phyloP scores from a whole-genome alignment of 2,797 vertebrate species.

The Scleropages formosus region DNA sequence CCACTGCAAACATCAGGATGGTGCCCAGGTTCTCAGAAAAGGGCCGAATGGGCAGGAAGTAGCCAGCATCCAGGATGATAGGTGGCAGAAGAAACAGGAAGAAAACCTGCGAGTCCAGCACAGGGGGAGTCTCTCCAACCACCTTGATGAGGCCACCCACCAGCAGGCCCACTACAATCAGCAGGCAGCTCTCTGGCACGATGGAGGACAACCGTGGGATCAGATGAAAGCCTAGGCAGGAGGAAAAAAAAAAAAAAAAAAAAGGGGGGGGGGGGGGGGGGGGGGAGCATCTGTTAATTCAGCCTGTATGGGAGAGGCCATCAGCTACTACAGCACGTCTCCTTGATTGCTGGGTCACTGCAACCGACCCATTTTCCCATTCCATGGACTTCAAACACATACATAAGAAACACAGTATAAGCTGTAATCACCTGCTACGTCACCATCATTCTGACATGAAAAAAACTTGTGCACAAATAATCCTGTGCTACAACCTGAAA shows the following conservation, averaged over 20 bases:
- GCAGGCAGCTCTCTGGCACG: slow-evolving; percentile 96
- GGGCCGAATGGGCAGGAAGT: slow-evolving; percentile 90
- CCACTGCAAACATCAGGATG: slow-evolving; percentile 93
- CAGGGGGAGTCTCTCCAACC: slow-evolving; percentile 78
- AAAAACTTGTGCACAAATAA: too few relatives aligned
- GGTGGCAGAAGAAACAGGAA: slow-evolving; percentile 93
- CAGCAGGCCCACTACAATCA: slow-evolving; percentile 90
- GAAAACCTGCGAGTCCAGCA: slow-evolving; percentile 78
- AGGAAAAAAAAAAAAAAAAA: too few relatives aligned
- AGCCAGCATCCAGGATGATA: slow-evolving; percentile 96
- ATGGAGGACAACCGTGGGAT: slow-evolving; percentile 84
- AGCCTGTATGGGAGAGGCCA: neutral
- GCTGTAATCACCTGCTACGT: too few relatives aligned
- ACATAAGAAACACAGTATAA: too few relatives aligned
- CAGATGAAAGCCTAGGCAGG: slow-evolving; percentile 84
- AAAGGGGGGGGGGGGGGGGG: slow-evolving; percentile 33
- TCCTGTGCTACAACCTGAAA: too few relatives aligned
- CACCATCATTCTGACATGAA: too few relatives aligned
- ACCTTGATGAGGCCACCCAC: slow-evolving; percentile 89
- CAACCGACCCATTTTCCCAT: too few relatives aligned
- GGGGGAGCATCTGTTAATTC: neutral
- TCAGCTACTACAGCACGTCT: too few relatives aligned
- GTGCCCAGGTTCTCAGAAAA: slow-evolving; percentile 97
- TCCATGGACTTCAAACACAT: too few relatives aligned
- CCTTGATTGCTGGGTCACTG: too few relatives aligned